phyloP scores from a whole-genome alignment of 2,888 invertebrate genomes.

The Smittia aterrima region DNA sequence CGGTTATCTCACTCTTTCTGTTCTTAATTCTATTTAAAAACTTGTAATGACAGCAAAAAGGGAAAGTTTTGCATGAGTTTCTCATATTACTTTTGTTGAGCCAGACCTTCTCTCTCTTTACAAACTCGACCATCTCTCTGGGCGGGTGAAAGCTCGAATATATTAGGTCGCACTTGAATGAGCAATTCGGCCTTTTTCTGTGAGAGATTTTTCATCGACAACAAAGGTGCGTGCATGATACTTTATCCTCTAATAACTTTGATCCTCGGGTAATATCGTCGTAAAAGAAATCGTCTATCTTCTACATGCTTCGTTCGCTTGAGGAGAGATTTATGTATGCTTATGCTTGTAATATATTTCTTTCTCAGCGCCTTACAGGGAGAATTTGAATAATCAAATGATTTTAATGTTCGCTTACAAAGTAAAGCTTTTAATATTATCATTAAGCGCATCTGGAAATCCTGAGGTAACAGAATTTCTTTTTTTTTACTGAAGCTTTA shows the following conservation, averaged over 20 bases:
- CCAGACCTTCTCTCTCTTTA: too few relatives aligned
- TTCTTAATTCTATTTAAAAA: neutral
- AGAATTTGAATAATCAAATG: conserved; percentile 15
- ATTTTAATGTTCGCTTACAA: neutral
- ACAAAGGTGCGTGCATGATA: neutral
- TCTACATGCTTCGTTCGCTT: neutral
- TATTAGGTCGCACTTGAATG: too few relatives aligned
- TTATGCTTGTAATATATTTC: neutral
- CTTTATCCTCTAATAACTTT: neutral
- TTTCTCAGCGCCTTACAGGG: neutral
- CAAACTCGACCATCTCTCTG: too few relatives aligned
- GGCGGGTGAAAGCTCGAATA: too few relatives aligned
- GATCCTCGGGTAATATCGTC: conserved; percentile 17
- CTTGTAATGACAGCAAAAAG: neutral
- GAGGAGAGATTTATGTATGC: neutral
- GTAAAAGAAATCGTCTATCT: neutral
- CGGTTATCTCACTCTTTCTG: too few relatives aligned
- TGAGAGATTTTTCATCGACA: too few relatives aligned
- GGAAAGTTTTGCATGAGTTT: neutral
- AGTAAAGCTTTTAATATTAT: neutral
- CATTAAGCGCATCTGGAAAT: neutral
- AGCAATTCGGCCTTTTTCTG: too few relatives aligned
- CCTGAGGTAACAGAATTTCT: too few relatives aligned
- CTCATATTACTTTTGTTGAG: too few relatives aligned
- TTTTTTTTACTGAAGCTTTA: too few relatives aligned